These are phyloP conservation scores for Operophtera brumata DNA, from an alignment of 2,888 invertebrate species.

Conservation along the genomic window DNA sequence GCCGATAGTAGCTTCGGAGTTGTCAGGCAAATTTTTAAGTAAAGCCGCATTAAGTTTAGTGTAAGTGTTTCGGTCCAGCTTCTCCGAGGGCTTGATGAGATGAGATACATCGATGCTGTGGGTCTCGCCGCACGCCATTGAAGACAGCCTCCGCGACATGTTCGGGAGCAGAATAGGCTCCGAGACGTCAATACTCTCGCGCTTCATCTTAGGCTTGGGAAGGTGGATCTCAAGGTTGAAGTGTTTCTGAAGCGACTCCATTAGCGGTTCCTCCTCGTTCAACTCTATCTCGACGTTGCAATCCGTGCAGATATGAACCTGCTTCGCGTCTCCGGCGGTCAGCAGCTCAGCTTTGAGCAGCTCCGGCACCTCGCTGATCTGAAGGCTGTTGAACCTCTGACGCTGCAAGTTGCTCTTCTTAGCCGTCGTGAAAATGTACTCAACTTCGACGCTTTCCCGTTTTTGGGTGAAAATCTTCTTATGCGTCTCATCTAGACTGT, in stretches of 20 bases:
- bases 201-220: slow-evolving; percentile 57
- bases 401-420: slow-evolving; percentile 70
- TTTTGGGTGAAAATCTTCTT: slow-evolving; percentile 58
- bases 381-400: slow-evolving; percentile 72
- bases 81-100: slow-evolving; percentile 58
- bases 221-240: slow-evolving; percentile 65
- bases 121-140: slow-evolving; percentile 62
- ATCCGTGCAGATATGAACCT: slow-evolving; percentile 73
- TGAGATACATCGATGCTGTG: slow-evolving; percentile 55
- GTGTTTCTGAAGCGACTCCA: slow-evolving; percentile 73
- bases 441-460: slow-evolving; percentile 68
- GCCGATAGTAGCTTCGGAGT: slow-evolving; percentile 67
- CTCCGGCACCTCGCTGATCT: slow-evolving; percentile 72
- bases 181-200: slow-evolving; percentile 70
- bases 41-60: slow-evolving; percentile 60
- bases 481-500: slow-evolving; percentile 59
- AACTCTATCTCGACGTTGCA: slow-evolving; percentile 70
- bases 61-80: slow-evolving; percentile 57
- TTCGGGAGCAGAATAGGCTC: slow-evolving; percentile 69
- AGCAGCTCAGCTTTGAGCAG: slow-evolving; percentile 64
- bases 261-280: slow-evolving; percentile 68
- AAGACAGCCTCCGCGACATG: slow-evolving; percentile 69
- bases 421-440: slow-evolving; percentile 74
- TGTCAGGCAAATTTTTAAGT: slow-evolving; percentile 65
- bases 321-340: slow-evolving; percentile 60